Percentiles rank a stretch among this genome's conserved stretches.
phyloP scores from a whole-genome alignment of 2,113 vertebrate genomes.

The Phrynosoma platyrhinos region DNA sequence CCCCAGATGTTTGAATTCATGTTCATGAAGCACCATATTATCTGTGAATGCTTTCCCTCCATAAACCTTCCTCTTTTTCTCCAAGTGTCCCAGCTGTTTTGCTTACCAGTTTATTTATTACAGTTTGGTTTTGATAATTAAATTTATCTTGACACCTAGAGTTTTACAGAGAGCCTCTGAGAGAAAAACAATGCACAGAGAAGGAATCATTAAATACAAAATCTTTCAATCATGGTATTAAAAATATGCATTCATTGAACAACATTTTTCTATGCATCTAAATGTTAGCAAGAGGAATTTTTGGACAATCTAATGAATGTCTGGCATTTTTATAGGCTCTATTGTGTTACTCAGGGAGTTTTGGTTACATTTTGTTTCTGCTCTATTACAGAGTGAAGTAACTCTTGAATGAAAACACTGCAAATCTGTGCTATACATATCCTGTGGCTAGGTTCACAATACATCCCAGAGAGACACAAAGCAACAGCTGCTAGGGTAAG shows the following conservation, averaged over 20 bases:
- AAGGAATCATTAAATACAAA: background rate
- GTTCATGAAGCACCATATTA: background rate
- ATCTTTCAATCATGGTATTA: background rate
- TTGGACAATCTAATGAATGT: background rate
- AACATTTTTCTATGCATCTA: background rate
- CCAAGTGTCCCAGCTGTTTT: background rate
- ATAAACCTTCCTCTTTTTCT: background rate
- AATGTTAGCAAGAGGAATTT: background rate
- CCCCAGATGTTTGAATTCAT: background rate
- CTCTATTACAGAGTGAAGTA: constrained; percentile 30
- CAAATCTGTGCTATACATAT: constrained; percentile 18
- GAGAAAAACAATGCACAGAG: rapidly evolving
- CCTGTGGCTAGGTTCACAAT: background rate
- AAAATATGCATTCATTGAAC: background rate
- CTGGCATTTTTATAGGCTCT: background rate
- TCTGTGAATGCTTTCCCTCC: background rate
- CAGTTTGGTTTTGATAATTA: constrained; percentile 12
- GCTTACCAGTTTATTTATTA: constrained; percentile 1
- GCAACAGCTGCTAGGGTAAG: constrained; percentile 53
- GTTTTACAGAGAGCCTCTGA: background rate
- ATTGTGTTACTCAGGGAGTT: background rate
- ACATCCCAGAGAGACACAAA: constrained; percentile 26
- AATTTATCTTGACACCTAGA: background rate
- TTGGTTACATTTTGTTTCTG: constrained; percentile 6
- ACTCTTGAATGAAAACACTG: background rate